Evolutionary conservation across 2,888 invertebrate species (phyloP).

Genomic region (Mylabris sibirica): DNA sequence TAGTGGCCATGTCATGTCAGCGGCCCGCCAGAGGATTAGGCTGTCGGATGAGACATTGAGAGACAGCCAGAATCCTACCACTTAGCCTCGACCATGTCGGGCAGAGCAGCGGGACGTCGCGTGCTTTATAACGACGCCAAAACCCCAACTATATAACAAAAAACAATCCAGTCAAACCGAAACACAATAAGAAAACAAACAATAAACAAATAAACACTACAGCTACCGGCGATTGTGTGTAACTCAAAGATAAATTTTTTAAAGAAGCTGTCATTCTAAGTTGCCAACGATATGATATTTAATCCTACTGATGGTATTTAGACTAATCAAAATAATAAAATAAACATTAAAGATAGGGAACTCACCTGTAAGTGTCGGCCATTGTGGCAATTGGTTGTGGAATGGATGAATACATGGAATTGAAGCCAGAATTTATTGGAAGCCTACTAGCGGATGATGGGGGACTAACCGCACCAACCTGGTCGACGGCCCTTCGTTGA

Average conservation of each 20-base stretch:
- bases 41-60: slow-evolving; percentile 49
- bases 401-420: slow-evolving; percentile 94
- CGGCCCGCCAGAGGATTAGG: slow-evolving; percentile 54
- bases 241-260: slow-evolving; percentile 12
- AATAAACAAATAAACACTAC: slow-evolving; percentile 37
- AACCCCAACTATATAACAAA: slow-evolving; percentile 9
- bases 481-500: slow-evolving; percentile 77
- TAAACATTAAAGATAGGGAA: slow-evolving; percentile 10
- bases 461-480: slow-evolving; percentile 63
- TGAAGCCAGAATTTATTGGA: slow-evolving; percentile 87
- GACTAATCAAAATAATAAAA: slow-evolving; percentile 8
- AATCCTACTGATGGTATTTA: neutral
- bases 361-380: slow-evolving; percentile 86
- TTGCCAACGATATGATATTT: neutral
- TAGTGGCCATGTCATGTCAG: slow-evolving; percentile 57
- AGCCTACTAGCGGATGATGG: slow-evolving; percentile 69
- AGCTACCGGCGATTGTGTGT: slow-evolving; percentile 44
- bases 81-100: slow-evolving; percentile 37
- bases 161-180: slow-evolving; percentile 5
- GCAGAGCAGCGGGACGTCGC: slow-evolving; percentile 31
- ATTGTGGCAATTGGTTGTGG: slow-evolving; percentile 94
- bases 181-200: slow-evolving; percentile 15
- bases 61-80: slow-evolving; percentile 50
- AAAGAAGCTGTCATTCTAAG: slow-evolving; percentile 26
- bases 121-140: slow-evolving; percentile 23